Evolutionary conservation across 2,797 vertebrate genomes (phyloP), one percentile per base, ranked within the genome.

Genomic region (Chiloscyllium punctatum): DNA sequence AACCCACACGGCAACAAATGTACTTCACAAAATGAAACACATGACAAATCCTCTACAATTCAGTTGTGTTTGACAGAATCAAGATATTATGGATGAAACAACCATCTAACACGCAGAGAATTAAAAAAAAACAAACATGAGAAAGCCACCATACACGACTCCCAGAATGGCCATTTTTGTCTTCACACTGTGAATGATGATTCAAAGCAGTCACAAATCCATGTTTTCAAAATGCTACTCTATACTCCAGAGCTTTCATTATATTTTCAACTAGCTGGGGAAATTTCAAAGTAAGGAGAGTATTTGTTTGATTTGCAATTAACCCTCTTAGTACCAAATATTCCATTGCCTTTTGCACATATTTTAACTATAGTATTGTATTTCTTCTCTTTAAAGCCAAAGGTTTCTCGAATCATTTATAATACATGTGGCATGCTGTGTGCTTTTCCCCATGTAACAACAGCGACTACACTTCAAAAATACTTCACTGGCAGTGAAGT

Each of bases 171-270:
- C 97, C 97, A 97, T 97, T 97, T 96, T 97, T 97, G 97, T 97
- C 97, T 97, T 97, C 97, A 97, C 96, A 97, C 97, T 97, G 97
- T 97, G 97, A 97, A 97, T 97, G 97, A 97, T 97, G 97, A 97
- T 97, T 97, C 97, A 97, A 97, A 97, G 97, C 97, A 97, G 97
- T 97, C 97, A 97, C 97, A 97, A 97, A 98, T 97, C 97, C 97
- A 97, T 97, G 97, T 97, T 98, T 98, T 97, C 97, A 97, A 97
- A 97, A 98, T 97, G 97, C 97, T 97, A 96, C 97, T 97, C 97
- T 98, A 96, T 97, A 97, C 97, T 97, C 97, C 97, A 97, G 97
- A 97, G 97, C 97, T 97, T 98, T 97, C 97, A 97, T 97, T 97
- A 97, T 97, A 97, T 97, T 97, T 97, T 97, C 97, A 96, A 97